Conservation (phyloP, 2,797 vertebrate species). For the Anomalospiza imberbis region DNA sequence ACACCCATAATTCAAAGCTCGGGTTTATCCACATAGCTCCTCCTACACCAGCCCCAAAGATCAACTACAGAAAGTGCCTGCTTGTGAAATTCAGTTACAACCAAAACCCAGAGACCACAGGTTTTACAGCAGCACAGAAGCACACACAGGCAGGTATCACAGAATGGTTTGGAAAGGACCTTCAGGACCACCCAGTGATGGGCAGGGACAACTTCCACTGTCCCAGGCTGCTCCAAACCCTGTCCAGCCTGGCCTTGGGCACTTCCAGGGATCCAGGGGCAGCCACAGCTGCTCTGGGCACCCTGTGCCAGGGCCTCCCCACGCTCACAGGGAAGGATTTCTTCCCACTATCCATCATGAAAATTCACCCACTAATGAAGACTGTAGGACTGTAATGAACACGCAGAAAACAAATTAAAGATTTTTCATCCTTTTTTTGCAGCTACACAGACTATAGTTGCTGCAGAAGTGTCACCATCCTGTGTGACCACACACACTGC, state of each 20-base stretch:
- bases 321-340: background rate
- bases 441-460: rapidly evolving
- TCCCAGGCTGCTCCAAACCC: background rate
- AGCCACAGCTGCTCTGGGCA: background rate
- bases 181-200: rapidly evolving
- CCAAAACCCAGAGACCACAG: background rate
- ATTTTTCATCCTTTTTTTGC: background rate
- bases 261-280: background rate
- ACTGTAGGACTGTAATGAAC: too few species aligned
- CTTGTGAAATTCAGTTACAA: background rate
- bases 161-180: background rate
- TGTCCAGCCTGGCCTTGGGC: rapidly evolving
- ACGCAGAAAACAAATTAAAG: background rate
- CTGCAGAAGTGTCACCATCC: rapidly evolving
- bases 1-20: background rate
- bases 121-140: background rate
- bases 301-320: background rate
- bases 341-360: background rate
- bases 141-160: background rate
- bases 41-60: background rate
- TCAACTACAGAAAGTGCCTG: rapidly evolving
- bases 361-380: background rate
- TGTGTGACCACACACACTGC: background rate
- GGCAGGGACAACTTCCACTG: background rate
- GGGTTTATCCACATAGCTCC: background rate